Evolutionary conservation across 2,113 vertebrate genomes (phyloP).

Genomic region (Anolis sagrei): DNA sequence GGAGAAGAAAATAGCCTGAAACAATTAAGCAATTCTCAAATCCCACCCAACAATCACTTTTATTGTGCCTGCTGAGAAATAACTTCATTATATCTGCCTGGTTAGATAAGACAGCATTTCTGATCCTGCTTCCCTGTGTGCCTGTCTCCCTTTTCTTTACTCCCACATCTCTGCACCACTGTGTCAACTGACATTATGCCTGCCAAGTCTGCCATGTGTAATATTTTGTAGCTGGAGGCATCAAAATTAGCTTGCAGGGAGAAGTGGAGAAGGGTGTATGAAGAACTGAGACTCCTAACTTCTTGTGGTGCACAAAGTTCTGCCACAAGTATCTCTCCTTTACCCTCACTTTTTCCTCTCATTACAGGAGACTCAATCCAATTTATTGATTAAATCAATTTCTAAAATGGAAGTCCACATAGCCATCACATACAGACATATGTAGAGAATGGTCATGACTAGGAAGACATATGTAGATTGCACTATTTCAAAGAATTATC

Average conservation of each 20-base stretch:
- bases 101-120: conserved; percentile 34
- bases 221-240: not conserved
- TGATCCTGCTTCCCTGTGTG: conserved; percentile 5
- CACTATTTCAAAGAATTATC: too few species aligned
- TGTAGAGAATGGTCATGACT: not conserved
- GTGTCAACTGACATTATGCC: not conserved
- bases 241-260: not conserved
- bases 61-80: conserved; percentile 31
- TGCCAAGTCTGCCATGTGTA: not conserved
- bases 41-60: conserved; percentile 38
- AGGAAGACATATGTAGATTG: not conserved
- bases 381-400: not conserved
- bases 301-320: not conserved
- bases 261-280: not conserved
- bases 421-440: not conserved
- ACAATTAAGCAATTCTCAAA: conserved; percentile 49
- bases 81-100: conserved; percentile 46
- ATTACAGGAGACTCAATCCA: not conserved
- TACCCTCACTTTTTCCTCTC: not conserved
- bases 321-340: not conserved
- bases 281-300: not conserved
- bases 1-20: conserved; percentile 38
- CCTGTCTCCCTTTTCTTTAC: conserved; percentile 5
- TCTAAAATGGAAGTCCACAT: not conserved
- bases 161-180: not conserved